A percentile compares a stretch with the other conserved stretches of the same genome.
phyloP scores from a whole-genome alignment of 2,797 vertebrate genomes.

The Enteromius anoplus region DNA sequence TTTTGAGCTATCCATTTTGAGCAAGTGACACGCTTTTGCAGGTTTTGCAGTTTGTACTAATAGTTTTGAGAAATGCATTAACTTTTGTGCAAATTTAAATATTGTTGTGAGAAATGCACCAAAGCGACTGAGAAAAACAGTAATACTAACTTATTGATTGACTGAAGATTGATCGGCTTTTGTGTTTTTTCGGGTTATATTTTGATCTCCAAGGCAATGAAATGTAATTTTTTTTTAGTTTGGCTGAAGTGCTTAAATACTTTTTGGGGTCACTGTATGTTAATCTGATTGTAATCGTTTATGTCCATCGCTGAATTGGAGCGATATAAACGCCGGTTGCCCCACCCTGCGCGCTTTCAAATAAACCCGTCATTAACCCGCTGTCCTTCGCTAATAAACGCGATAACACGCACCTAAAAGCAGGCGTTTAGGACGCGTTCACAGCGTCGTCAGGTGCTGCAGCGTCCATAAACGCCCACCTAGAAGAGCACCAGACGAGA shows the following conservation, averaged over 20 bases:
- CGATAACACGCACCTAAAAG: neutral
- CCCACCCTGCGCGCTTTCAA: constrained; percentile 6
- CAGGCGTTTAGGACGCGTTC: constrained; percentile 10
- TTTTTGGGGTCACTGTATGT: neutral
- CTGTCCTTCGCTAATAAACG: neutral
- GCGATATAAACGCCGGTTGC: neutral
- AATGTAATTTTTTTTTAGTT: neutral
- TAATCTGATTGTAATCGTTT: neutral
- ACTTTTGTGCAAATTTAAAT: too few species aligned
- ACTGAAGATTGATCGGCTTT: neutral
- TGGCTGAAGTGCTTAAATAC: neutral
- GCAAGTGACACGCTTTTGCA: too few species aligned
- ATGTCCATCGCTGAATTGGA: neutral
- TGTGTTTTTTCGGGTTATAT: neutral
- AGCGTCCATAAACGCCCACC: constrained; percentile 49
- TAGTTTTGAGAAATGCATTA: too few species aligned
- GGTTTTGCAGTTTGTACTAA: too few species aligned
- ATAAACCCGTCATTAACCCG: neutral
- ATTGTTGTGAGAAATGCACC: too few species aligned
- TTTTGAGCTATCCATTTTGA: too few species aligned
- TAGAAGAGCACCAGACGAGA: constrained; percentile 39
- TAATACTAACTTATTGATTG: neutral
- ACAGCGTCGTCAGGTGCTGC: constrained; percentile 44
- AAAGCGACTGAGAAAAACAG: too few species aligned
- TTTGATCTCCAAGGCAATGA: neutral